These are phyloP conservation scores for Pheosia gnoma DNA, from an alignment of 2,888 invertebrate genomes.

Conservation along the genomic window DNA sequence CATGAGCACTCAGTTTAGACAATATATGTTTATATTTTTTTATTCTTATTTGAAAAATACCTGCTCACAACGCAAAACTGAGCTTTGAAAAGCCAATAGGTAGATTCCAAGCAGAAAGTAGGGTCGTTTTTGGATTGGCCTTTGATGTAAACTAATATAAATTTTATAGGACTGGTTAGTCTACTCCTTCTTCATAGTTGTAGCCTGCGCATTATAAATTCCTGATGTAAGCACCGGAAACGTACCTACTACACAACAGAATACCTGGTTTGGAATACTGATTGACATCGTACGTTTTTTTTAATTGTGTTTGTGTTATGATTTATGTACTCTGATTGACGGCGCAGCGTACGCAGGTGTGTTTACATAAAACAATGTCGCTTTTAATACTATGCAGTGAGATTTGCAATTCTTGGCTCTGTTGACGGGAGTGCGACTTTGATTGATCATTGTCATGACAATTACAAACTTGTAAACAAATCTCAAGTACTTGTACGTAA, in stretches of 20 bases:
- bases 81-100: no score
- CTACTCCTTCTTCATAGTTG: no score
- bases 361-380: conserved; percentile 29
- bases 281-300: not conserved
- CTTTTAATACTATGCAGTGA: conserved; percentile 1
- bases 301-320: conserved; percentile 4
- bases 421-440: not conserved
- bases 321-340: conserved; percentile 23
- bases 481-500: no score
- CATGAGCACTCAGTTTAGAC: no score
- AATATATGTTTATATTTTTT: no score
- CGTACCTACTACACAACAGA: not conserved
- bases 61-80: no score
- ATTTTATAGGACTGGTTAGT: no score
- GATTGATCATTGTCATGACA: not conserved
- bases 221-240: conserved; percentile 4
- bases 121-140: no score
- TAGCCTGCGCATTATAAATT: not conserved
- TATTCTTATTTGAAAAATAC: no score
- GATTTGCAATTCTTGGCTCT: conserved; percentile 3
- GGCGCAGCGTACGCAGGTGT: conserved; percentile 13
- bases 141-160: no score
- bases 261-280: conserved; percentile 1
- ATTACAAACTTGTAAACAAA: not conserved
- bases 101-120: no score